These are phyloP conservation scores for Dryobates pubescens DNA, from an alignment of 2,797 vertebrate species.

Conservation along the genomic window DNA sequence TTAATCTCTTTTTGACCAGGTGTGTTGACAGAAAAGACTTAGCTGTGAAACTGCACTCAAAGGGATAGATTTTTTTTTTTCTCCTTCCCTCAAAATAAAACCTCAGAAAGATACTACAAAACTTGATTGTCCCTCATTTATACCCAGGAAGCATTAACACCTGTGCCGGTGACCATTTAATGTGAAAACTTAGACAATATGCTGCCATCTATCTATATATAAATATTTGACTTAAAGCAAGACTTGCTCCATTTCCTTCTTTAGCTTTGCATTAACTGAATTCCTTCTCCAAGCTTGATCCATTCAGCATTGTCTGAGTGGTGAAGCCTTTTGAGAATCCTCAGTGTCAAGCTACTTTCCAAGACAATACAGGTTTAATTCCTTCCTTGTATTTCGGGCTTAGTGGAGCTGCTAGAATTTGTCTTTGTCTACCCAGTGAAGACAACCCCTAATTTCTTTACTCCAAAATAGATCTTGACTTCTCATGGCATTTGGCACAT, in stretches of 20 bases:
- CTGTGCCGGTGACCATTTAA: not conserved
- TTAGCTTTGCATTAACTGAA: constrained; percentile 1
- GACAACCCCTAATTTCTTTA: constrained; percentile 64
- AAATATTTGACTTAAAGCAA: not conserved
- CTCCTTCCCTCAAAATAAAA: not conserved
- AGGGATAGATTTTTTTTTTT: not conserved
- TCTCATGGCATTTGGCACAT: constrained; percentile 41
- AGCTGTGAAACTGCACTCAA: not conserved
- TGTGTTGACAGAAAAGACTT: not conserved
- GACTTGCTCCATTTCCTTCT: not conserved
- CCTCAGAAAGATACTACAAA: not conserved
- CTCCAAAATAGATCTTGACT: constrained; percentile 60
- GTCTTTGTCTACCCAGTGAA: constrained; percentile 43
- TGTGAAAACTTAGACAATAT: not conserved
- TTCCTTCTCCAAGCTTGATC: not conserved
- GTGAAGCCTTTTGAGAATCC: not conserved
- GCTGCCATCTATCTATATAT: not conserved
- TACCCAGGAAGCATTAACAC: not conserved
- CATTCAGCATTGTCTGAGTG: not conserved
- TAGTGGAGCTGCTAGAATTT: constrained; percentile 6
- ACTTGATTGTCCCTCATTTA: not conserved
- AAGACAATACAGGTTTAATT: constrained; percentile 25
- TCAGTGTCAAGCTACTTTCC: not conserved
- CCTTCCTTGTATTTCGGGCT: not conserved
- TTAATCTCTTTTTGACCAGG: constrained; percentile 12